Evolutionary conservation across 2,113 vertebrate species (phyloP).

Genomic region (Mirza zaza): DNA sequence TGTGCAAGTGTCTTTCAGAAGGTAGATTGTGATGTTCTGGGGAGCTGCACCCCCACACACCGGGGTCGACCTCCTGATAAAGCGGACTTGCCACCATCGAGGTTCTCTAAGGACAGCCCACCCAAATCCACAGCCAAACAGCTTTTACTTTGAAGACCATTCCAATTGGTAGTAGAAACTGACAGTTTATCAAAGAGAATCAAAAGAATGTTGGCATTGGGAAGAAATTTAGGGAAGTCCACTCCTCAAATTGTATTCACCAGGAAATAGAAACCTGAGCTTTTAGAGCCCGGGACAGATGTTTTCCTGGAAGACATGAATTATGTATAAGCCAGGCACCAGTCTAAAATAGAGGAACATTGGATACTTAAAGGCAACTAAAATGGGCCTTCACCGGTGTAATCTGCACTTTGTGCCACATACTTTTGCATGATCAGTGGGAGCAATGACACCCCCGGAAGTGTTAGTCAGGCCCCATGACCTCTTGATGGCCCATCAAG

Average conservation of each 20-base stretch:
- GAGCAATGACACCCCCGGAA: not conserved
- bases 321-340: not conserved
- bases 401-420: not conserved
- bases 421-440: not conserved
- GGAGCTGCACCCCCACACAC: not conserved
- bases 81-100: not conserved
- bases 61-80: not conserved
- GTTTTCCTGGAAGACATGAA: not conserved
- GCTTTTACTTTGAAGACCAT: not conserved
- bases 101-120: not conserved
- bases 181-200: not conserved
- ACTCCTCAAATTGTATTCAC: not conserved
- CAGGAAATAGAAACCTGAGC: not conserved
- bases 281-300: not conserved
- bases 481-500: not conserved
- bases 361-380: not conserved
- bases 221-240: not conserved
- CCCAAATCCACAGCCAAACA: not conserved
- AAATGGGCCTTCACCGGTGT: not conserved
- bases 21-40: not conserved
- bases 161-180: not conserved
- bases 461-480: not conserved
- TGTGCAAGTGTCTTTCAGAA: slow-evolving; percentile 25
- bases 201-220: not conserved
- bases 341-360: not conserved